A percentile compares a stretch with the other conserved stretches of the same genome.
Conservation (phyloP, 2,797 vertebrate genomes). For the Mareca strepera region DNA sequence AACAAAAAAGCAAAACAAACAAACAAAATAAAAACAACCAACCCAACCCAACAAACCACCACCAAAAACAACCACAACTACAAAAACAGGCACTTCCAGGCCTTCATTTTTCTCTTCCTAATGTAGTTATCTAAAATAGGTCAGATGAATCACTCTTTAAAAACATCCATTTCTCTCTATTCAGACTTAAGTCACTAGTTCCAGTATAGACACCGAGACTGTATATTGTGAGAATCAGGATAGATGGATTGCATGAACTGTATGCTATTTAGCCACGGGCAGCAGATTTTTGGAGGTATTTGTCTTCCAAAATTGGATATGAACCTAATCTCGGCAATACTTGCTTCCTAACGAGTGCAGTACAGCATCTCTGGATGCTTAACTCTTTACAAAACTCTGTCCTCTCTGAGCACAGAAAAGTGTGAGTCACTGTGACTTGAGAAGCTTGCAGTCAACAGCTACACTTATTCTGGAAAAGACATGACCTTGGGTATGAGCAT, state of each 20-base stretch:
- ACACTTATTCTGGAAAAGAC: background rate
- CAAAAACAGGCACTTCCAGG: background rate
- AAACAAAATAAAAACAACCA: background rate
- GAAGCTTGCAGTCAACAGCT: background rate
- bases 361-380: background rate
- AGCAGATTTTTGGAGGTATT: slow-evolving; percentile 15
- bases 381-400: background rate
- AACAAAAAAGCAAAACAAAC: background rate
- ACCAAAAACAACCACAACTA: background rate
- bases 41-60: too few species aligned
- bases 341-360: background rate
- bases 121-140: background rate
- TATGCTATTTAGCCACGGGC: background rate
- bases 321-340: slow-evolving; percentile 5
- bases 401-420: background rate
- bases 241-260: background rate
- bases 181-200: background rate
- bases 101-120: background rate
- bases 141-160: slow-evolving; percentile 33
- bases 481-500: background rate
- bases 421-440: background rate
- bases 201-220: background rate
- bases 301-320: background rate
- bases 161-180: background rate
- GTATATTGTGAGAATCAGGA: background rate